Conservation (phyloP, 2,888 invertebrate genomes). For the Marronus borbonicus region DNA sequence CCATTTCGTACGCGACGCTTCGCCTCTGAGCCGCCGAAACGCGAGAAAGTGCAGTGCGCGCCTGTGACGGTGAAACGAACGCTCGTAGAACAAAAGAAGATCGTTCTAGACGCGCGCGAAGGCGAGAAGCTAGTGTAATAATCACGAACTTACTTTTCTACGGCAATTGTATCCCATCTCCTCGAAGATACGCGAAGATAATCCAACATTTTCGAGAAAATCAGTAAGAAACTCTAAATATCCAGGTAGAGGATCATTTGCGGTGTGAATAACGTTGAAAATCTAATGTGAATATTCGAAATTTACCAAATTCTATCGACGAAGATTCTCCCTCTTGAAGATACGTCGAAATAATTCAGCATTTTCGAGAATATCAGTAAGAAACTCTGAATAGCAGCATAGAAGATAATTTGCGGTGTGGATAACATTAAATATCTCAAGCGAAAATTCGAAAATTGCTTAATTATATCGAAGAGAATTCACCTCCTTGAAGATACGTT, state of each 20-base stretch:
- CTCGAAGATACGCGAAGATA: neutral
- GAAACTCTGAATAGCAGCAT: no score
- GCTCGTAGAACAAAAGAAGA: slow-evolving; percentile 20
- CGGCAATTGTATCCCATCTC: neutral
- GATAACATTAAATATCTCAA: no score
- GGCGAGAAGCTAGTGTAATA: slow-evolving; percentile 7
- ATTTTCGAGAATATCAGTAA: no score
- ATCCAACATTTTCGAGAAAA: neutral
- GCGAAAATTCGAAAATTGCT: no score
- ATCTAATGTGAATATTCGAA: neutral
- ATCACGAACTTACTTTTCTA: neutral
- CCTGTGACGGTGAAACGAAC: slow-evolving; percentile 5
- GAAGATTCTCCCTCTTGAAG: no score
- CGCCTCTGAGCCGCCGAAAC: slow-evolving; percentile 20
- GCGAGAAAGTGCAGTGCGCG: slow-evolving; percentile 39
- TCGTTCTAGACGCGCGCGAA: neutral
- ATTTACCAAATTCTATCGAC: neutral
- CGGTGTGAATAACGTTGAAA: neutral
- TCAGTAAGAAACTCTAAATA: no score
- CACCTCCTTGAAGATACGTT: neutral
- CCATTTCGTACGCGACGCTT: slow-evolving; percentile 35
- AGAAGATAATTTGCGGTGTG: no score
- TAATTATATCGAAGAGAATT: neutral
- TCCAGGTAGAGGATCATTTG: no score
- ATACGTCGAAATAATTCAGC: no score